Conservation (phyloP, 1,140 invertebrate species). For the Mesaphorura yosii region DNA sequence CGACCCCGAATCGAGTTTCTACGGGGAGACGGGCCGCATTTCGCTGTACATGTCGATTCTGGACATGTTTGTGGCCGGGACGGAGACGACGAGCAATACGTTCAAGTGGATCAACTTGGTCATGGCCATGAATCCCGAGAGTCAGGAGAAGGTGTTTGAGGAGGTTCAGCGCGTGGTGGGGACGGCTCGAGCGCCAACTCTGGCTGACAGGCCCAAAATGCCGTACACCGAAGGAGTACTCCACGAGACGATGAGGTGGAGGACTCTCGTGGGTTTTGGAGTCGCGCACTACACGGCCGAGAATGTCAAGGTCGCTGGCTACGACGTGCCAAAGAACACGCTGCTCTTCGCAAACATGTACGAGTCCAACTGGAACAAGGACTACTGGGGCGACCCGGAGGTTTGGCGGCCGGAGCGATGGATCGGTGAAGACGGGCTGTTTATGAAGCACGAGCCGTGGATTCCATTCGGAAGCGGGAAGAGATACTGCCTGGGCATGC, state of each 20-base stretch:
- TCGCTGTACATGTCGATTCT: not conserved
- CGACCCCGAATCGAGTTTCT: conserved; percentile 25
- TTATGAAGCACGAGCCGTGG: conserved; percentile 70
- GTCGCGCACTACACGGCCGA: conserved; percentile 5
- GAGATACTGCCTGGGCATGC: conserved; percentile 1
- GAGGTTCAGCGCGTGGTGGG: not conserved
- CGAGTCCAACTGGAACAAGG: conserved; percentile 36
- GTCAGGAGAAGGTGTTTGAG: not conserved
- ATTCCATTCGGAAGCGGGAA: conserved; percentile 53
- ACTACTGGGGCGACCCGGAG: conserved; percentile 37
- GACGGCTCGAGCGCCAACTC: not conserved
- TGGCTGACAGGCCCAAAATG: conserved; percentile 20
- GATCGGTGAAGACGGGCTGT: conserved; percentile 37
- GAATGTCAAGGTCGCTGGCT: conserved; percentile 31
- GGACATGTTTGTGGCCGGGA: not conserved
- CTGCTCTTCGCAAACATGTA: conserved; percentile 37
- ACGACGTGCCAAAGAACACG: conserved; percentile 34
- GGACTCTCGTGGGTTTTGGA: conserved; percentile 7
- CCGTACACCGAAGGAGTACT: conserved; percentile 22
- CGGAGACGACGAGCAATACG: not conserved
- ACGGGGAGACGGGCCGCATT: conserved; percentile 12
- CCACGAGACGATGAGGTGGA: conserved; percentile 9
- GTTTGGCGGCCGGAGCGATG: conserved; percentile 40
- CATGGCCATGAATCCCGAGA: not conserved
- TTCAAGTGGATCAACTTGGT: not conserved